Evolutionary conservation across 2,888 invertebrate genomes (phyloP), one percentile per base, ranked within the genome.

Genomic region (Cryptus armator): DNA sequence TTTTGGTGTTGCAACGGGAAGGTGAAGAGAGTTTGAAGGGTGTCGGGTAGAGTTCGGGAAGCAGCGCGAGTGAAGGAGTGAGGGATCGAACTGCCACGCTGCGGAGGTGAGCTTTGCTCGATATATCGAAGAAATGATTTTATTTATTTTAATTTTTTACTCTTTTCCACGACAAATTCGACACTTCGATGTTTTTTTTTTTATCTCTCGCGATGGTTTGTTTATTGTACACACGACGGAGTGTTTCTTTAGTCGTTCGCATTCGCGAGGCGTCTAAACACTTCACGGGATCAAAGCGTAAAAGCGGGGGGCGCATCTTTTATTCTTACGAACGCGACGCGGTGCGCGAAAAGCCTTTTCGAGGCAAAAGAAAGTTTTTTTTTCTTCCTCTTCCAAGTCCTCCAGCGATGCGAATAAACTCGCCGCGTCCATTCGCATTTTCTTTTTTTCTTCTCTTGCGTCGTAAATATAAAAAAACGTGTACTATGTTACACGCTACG

Each of bases 201-300:
- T 7, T n/a, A n/a, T 32, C 43, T 59, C n/a, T 24, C 12, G 37
- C 66, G 46, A 37, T 14, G 19, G n/a, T 44, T 46, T 75, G 62
- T 16, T 44, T 43, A 53, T 24, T 56, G 19, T 46, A 32, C 3
- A 59, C 29, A 44, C 24, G 43, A 4, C 46, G 5, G 32, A 32
- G n/a, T 75, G 16, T 48, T 51, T 32, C 43, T 56, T 64, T 0
- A 29, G 29, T 59, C 43, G 46, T 43, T 32, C 66, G 56, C 62
- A 56, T 68, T 53, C 62, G 48, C 16, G 46, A 64, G 68, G 75
- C 70, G 74, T 68, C 74, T 56, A 68, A 70, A 79, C 75, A 71
- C 68, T 68, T 37, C 79, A 43, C 64, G 74, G 74, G 75, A 74
- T 83, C 83, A 83, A 83, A 83, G 75, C 16, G 62, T 46, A 75